A percentile compares a stretch with the other conserved stretches of the same genome.
Evolutionary conservation across 2,113 vertebrate genomes (phyloP).

Genomic region (Chaetops frenatus): DNA sequence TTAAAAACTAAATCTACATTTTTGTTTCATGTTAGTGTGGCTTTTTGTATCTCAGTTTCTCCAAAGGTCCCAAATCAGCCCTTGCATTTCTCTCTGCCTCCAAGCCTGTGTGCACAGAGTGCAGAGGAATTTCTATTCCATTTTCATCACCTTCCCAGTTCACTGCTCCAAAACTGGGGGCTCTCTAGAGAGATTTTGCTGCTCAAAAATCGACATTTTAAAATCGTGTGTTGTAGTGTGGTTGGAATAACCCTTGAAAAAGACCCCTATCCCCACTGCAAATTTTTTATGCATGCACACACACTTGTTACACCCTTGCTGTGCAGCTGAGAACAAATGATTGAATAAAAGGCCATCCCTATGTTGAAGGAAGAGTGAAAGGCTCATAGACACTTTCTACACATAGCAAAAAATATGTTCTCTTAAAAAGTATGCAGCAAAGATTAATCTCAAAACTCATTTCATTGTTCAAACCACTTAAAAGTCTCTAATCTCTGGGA

Average conservation of each 20-base stretch:
- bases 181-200: neutral
- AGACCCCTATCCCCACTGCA: accelerated
- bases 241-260: neutral
- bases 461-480: neutral
- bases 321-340: neutral
- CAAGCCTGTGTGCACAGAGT: no score
- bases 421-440: neutral
- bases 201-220: neutral
- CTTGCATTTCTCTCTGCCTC: no score
- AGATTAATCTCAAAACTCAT: neutral
- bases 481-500: neutral
- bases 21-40: no score
- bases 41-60: no score
- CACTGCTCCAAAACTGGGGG: neutral
- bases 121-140: no score
- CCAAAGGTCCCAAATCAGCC: no score
- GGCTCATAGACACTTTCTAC: neutral
- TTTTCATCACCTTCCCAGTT: neutral
- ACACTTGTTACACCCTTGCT: neutral
- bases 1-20: no score
- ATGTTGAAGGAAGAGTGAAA: accelerated
- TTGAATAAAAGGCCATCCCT: neutral
- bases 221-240: accelerated
- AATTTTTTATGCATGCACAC: neutral
- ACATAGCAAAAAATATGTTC: neutral